Conservation (phyloP, 2,888 invertebrate species). For the Coleophora deauratella region DNA sequence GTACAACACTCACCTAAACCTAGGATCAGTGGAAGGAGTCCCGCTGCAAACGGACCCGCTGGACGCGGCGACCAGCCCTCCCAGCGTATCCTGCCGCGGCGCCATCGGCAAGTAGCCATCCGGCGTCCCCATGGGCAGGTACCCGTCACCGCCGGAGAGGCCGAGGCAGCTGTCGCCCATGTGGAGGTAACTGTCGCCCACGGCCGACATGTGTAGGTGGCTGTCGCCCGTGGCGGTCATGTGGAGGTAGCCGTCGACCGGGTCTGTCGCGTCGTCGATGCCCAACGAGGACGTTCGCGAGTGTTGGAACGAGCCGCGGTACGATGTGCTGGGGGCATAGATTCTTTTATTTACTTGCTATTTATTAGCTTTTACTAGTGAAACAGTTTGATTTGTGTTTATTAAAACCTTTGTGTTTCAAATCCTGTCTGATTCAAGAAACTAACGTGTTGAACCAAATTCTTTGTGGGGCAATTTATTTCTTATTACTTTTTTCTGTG, state of each 20-base stretch:
- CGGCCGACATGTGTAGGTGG: no score
- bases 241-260: conserved; percentile 16
- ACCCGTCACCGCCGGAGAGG: no score
- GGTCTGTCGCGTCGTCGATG: conserved; percentile 21
- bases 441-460: no score
- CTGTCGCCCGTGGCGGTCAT: no score
- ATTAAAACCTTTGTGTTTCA: no score
- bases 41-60: conserved; percentile 85
- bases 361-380: neutral
- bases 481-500: no score
- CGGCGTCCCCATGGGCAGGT: conserved; percentile 12
- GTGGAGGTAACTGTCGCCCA: no score
- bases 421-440: no score
- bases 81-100: conserved; percentile 48
- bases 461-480: no score
- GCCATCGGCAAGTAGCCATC: conserved; percentile 78
- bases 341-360: neutral
- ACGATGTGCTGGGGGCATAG: conserved; percentile 25
- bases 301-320: conserved; percentile 63
- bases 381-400: no score
- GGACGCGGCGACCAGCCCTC: conserved; percentile 68
- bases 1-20: conserved; percentile 74
- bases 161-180: no score
- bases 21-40: conserved; percentile 85
- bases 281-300: conserved; percentile 77